Base-by-base conservation (phyloP, 2,113 vertebrate species). In the Aviceda subcristata region DNA sequence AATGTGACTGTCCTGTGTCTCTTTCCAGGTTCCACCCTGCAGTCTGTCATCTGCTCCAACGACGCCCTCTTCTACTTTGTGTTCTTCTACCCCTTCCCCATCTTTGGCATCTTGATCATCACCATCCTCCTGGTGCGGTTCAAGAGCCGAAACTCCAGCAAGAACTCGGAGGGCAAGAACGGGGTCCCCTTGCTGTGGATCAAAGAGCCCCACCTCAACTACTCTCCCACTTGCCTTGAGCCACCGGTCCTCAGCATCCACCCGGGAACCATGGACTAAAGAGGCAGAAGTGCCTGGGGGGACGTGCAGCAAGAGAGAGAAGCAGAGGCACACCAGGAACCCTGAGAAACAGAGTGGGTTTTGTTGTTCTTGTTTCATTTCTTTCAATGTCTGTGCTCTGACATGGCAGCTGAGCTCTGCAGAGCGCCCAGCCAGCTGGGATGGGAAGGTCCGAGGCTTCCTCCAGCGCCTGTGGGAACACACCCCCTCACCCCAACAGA, bases 21-120 rank as follows among this genome's bases (percentile, higher is more conserved):
- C 19, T 83, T 97, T 79, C 4, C 97, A 99, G 99, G 98, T 38
- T 98, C 99, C 53, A 98, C 97, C 7, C 96, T 99, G 72, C 99
- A 99, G 97, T 99, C 99, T 4, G 98, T 99, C 97, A 99, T 99
- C 95, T 99, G 99, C 96, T 98, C 99, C 98, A 99, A 99, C 2
- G 98, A 99, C 0, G 99, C 99, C 1, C 99, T 99, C 89, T 99
- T 99, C 99, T 99, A 99, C 98, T 99, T 99, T 3, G 98, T 99
- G 93, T 99, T 99, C 98, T 99, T 99, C 94, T 99, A 99, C 98
- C 99, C 99, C 3, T 99, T 99, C 97, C 99, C 99, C 93, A 99
- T 99, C 97, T 99, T 99, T 0, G 99, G 98, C 92, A 99, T 99
- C 98, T 99, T 99, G 72, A 98, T 99, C 98, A 99, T 99, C 96